Evolutionary conservation across 1,140 invertebrate species (phyloP).

Genomic region (Papilio aristodemus): DNA sequence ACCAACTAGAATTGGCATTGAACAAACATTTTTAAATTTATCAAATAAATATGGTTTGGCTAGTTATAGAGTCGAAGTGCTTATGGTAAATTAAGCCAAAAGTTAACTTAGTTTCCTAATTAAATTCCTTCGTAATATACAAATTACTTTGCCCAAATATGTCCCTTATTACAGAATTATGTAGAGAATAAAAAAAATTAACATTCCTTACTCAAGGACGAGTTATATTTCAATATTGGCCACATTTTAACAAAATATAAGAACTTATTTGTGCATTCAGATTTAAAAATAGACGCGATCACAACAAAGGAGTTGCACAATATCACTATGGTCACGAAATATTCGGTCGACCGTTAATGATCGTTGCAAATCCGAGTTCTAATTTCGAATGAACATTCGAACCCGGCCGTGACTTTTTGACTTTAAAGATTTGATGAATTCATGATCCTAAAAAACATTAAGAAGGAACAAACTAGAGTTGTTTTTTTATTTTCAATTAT

Average conservation of each 20-base stretch:
- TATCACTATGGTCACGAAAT: conserved; percentile 9
- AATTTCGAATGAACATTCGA: conserved; percentile 34
- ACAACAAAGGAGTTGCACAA: conserved; percentile 19
- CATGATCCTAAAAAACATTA: not conserved
- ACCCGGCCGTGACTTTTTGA: conserved; percentile 35
- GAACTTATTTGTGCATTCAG: not conserved
- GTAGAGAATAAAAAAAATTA: too few species aligned
- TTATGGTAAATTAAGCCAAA: too few species aligned
- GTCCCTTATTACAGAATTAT: too few species aligned
- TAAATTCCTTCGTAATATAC: too few species aligned
- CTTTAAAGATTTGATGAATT: conserved; percentile 2
- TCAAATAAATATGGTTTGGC: too few species aligned
- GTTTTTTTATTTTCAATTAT: too few species aligned
- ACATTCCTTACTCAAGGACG: too few species aligned
- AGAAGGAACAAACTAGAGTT: not conserved
- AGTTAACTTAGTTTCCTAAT: too few species aligned
- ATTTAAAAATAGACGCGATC: not conserved
- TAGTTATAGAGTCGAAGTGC: too few species aligned
- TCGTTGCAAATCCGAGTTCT: conserved; percentile 34
- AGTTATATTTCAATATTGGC: not conserved
- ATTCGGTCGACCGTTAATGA: conserved; percentile 24
- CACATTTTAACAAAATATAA: not conserved
- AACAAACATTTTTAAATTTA: too few species aligned
- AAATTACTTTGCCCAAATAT: too few species aligned
- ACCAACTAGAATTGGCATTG: too few species aligned